Conservation (phyloP, 2,888 invertebrate genomes). For the Trichacis sp. region DNA sequence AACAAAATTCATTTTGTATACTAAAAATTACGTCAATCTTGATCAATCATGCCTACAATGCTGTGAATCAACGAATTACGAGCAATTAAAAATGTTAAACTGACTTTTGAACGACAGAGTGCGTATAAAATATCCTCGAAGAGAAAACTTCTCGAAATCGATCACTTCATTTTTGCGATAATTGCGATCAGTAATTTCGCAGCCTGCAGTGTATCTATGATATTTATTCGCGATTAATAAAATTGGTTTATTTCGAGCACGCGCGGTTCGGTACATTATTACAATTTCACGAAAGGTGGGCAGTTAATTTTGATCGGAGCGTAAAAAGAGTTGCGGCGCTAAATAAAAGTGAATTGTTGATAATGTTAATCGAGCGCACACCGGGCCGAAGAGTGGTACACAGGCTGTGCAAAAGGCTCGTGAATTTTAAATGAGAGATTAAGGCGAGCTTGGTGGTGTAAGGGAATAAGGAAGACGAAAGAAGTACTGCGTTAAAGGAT, state of each 20-base stretch:
- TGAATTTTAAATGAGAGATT: conserved; percentile 37
- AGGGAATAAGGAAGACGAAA: conserved; percentile 19
- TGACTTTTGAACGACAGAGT: too few relatives aligned
- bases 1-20: too few relatives aligned
- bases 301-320: conserved; percentile 1
- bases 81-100: too few relatives aligned
- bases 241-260: neutral
- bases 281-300: neutral
- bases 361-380: conserved; percentile 29
- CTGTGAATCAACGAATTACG: too few relatives aligned
- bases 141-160: too few relatives aligned
- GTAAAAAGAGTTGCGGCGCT: neutral
- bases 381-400: conserved; percentile 13
- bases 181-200: too few relatives aligned
- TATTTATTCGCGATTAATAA: neutral
- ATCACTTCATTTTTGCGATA: too few relatives aligned
- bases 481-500: too few relatives aligned
- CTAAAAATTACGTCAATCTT: too few relatives aligned
- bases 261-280: neutral
- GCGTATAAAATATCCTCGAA: too few relatives aligned
- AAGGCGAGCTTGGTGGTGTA: conserved; percentile 21
- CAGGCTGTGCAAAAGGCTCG: conserved; percentile 22
- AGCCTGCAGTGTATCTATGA: too few relatives aligned
- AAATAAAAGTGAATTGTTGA: conserved; percentile 17
- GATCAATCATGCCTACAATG: too few relatives aligned